These are phyloP conservation scores for Oscheius onirici DNA, from an alignment of 2,888 invertebrate genomes.

Conservation along the genomic window DNA sequence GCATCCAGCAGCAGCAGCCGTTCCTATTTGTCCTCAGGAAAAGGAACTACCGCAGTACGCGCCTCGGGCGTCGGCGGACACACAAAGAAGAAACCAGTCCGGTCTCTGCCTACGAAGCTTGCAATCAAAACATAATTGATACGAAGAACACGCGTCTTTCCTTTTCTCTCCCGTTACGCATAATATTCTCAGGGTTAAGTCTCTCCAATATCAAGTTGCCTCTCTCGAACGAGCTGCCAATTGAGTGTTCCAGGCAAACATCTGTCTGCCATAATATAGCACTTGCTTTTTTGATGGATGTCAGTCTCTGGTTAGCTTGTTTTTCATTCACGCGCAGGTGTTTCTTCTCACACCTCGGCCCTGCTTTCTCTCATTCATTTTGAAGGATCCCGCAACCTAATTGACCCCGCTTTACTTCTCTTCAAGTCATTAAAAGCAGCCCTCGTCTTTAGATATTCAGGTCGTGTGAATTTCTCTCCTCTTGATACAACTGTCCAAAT, in stretches of 20 bases:
- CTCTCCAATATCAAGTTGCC: background rate
- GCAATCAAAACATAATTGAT: slow-evolving; percentile 32
- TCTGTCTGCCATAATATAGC: too few relatives aligned
- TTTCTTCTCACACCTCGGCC: background rate
- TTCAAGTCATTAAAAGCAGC: background rate
- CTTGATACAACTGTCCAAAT: too few relatives aligned
- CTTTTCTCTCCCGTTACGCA: too few relatives aligned
- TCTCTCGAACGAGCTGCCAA: background rate
- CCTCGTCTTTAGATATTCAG: too few relatives aligned
- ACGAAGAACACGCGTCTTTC: slow-evolving; percentile 16
- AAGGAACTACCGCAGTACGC: slow-evolving; percentile 4
- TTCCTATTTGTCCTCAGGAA: slow-evolving; percentile 4
- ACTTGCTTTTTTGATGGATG: too few relatives aligned
- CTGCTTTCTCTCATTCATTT: background rate
- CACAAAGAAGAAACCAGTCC: slow-evolving; percentile 27
- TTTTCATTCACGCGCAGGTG: background rate
- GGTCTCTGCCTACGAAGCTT: slow-evolving; percentile 1
- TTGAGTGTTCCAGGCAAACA: background rate
- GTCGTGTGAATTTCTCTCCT: too few relatives aligned
- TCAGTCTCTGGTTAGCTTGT: background rate
- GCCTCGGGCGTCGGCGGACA: slow-evolving; percentile 10
- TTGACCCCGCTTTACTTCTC: slow-evolving; percentile 17
- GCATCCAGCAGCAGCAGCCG: background rate
- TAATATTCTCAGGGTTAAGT: background rate
- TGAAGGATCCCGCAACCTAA: background rate